Evolutionary conservation across 23 tunicate genomes (phyloP).

Genomic region (Styela clava): DNA sequence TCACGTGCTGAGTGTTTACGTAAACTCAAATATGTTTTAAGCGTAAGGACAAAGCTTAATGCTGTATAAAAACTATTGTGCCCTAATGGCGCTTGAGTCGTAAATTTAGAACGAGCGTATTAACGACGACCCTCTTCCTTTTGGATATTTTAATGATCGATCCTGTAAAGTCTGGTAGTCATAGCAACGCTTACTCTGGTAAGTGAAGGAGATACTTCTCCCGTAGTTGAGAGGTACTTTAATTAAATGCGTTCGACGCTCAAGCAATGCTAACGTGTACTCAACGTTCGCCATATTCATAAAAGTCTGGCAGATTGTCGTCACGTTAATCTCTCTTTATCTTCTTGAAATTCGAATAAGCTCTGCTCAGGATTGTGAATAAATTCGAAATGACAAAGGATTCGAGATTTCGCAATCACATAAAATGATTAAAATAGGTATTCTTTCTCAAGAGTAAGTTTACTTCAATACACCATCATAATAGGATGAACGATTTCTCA

Average conservation of each 20-base stretch:
- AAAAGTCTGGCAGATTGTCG: background rate
- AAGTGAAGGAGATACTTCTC: background rate
- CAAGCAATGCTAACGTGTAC: background rate
- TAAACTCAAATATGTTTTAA: too few species aligned
- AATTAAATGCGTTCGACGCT: background rate
- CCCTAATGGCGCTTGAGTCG: background rate
- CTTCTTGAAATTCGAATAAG: too few species aligned
- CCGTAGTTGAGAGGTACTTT: background rate
- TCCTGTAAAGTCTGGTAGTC: background rate
- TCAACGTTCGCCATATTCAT: background rate
- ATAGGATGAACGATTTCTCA: too few species aligned
- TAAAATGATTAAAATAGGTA: too few species aligned
- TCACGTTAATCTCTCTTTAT: background rate
- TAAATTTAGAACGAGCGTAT: background rate
- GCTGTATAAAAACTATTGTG: background rate
- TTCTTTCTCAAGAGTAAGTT: too few species aligned
- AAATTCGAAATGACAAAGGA: too few species aligned
- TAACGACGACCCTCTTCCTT: background rate
- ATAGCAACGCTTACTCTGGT: background rate
- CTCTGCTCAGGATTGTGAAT: too few species aligned
- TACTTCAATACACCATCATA: too few species aligned
- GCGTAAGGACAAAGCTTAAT: background rate
- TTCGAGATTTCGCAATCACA: too few species aligned
- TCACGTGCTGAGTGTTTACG: background rate
- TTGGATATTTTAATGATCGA: background rate